Evolutionary conservation across 2,797 vertebrate species (phyloP), one percentile per base, ranked within the genome.

Genomic region (Mionectes olivaceus): DNA sequence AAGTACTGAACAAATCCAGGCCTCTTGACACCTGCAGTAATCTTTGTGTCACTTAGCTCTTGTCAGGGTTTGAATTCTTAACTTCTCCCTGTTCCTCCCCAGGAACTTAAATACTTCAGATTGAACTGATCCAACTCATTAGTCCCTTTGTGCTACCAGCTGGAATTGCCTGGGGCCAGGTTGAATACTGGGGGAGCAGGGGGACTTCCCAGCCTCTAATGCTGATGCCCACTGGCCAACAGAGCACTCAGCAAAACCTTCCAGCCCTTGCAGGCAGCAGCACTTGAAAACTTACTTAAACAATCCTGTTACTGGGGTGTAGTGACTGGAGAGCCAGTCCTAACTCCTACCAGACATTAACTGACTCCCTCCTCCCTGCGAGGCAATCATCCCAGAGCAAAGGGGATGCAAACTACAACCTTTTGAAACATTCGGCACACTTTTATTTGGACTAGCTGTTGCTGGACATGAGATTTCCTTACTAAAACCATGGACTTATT

Each of bases 21-120:
- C 37, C 76, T 92, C 71, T 65, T 25, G 46, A 77, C 47, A 81
- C 86, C 87, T 88, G 86, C 94, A 41, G 50, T 81, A 87, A 95
- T 87, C 80, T 87, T 80, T 43, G 60, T 76, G 37, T 70, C 76
- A 78, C 71, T 94, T 81, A 43, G 41, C 46, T 87, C 78, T 53
- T 78, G 78, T 43, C 87, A 83, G 19, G 50, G 89, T 76, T 79
- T 94, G 79, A 90, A 79, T 63, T 61, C 71, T 49, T 84, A 84
- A 52, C 77, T 87, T 78, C 57, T 65, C 37, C 60, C 71, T 94
- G 43, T 57, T 33, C 49, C 65, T 88, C 43, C 41, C 68, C 19
- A 25, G 68, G 63, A 93, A 90, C 64, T 47, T 71, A 55, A 82
- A 82, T 13, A 43, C 61, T 85, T 39, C 33, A 60, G 39, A 61